These are phyloP conservation scores for Leucopsar rothschildi DNA, from an alignment of 2,113 vertebrate species.

Conservation along the genomic window DNA sequence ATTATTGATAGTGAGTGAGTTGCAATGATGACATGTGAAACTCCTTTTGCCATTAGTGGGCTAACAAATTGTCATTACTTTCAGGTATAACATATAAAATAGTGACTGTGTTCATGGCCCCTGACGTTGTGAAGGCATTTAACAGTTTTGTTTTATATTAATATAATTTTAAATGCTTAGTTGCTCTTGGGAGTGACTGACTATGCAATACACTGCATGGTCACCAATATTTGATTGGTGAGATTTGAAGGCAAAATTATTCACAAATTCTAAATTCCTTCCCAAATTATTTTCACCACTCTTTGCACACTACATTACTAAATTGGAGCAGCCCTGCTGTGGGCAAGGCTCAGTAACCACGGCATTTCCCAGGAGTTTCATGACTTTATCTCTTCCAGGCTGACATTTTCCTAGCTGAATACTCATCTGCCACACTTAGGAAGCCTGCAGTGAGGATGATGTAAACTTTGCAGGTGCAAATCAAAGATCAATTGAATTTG, in stretches of 20 bases:
- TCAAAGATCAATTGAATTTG: not conserved
- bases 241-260: not conserved
- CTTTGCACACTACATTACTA: not conserved
- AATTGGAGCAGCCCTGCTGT: not conserved
- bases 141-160: not conserved
- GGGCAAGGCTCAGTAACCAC: not conserved
- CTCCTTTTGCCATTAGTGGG: not conserved
- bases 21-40: not conserved
- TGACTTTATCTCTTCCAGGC: not conserved
- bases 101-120: not conserved
- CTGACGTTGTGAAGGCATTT: not conserved
- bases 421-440: not conserved
- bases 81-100: not conserved
- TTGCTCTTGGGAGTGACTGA: not conserved
- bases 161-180: not conserved
- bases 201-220: not conserved
- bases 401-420: not conserved
- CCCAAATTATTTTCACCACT: not conserved
- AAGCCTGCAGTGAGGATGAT: not conserved
- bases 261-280: not conserved
- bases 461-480: slow-evolving; percentile 34
- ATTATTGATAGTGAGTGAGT: not conserved
- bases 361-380: not conserved
- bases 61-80: not conserved
- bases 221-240: not conserved